These are phyloP conservation scores for Ovis canadensis DNA, from an alignment of 2,113 vertebrate genomes.

Conservation along the genomic window DNA sequence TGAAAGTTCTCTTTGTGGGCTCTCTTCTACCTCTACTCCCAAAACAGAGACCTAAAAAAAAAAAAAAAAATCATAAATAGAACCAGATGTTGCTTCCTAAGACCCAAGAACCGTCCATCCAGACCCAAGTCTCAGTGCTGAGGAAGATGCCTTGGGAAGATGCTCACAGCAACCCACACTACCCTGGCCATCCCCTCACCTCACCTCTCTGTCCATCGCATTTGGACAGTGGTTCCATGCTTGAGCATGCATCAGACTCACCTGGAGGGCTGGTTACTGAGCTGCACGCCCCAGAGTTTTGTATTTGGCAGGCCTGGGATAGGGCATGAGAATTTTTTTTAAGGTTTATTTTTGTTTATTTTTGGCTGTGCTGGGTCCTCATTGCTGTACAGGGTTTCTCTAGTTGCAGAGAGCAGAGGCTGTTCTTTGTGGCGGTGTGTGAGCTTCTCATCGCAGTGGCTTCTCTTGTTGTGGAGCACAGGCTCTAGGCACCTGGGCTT, in stretches of 20 bases:
- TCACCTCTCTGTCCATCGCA: not conserved
- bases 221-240: not conserved
- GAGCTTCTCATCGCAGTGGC: not conserved
- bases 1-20: not conserved
- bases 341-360: not conserved
- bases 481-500: not conserved
- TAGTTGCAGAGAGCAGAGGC: not conserved
- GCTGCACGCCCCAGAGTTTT: not conserved
- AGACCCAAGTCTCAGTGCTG: not conserved
- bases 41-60: not conserved
- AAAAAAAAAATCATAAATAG: not conserved
- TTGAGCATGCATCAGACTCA: not conserved
- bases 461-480: not conserved
- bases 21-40: not conserved
- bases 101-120: not conserved
- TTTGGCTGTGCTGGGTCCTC: not conserved
- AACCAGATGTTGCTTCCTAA: not conserved
- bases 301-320: not conserved
- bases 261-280: not conserved
- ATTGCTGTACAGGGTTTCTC: not conserved
- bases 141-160: not conserved
- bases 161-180: accelerated
- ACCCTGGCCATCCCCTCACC: no score
- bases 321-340: not conserved
- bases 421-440: not conserved